Conservation (phyloP, 2,113 vertebrate species). For the Benitochromis conjunctus region DNA sequence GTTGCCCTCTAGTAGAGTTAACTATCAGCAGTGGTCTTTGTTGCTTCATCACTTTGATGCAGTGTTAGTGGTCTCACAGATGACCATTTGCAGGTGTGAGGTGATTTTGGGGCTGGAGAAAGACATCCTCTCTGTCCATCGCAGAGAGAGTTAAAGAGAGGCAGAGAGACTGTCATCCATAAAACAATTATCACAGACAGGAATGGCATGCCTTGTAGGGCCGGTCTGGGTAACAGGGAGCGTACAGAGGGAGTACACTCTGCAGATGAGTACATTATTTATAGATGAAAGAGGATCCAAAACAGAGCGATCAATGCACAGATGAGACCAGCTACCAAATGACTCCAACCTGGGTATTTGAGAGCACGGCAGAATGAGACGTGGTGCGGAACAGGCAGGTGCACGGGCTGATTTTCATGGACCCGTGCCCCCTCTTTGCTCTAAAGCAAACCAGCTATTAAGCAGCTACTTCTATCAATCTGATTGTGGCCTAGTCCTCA, state of each 20-base stretch:
- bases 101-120: not conserved
- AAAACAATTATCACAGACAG: constrained; percentile 60
- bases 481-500: not conserved
- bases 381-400: constrained; percentile 31
- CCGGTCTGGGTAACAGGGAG: not conserved
- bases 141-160: not conserved
- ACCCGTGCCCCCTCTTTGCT: not conserved
- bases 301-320: constrained; percentile 53
- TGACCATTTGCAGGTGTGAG: not conserved
- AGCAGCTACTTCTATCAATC: constrained; percentile 7
- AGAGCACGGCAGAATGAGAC: constrained; percentile 16
- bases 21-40: not conserved
- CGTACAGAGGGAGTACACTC: constrained; percentile 24
- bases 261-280: constrained; percentile 66
- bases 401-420: constrained; percentile 16
- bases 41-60: constrained; percentile 4
- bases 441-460: constrained; percentile 42
- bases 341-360: constrained; percentile 20
- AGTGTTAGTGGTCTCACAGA: constrained; percentile 18
- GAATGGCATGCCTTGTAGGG: constrained; percentile 33
- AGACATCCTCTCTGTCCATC: not conserved
- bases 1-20: constrained; percentile 7
- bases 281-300: constrained; percentile 68
- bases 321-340: constrained; percentile 46
- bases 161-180: constrained; percentile 17